phyloP scores from a whole-genome alignment of 2,797 vertebrate genomes.

The Spheniscus humboldti region DNA sequence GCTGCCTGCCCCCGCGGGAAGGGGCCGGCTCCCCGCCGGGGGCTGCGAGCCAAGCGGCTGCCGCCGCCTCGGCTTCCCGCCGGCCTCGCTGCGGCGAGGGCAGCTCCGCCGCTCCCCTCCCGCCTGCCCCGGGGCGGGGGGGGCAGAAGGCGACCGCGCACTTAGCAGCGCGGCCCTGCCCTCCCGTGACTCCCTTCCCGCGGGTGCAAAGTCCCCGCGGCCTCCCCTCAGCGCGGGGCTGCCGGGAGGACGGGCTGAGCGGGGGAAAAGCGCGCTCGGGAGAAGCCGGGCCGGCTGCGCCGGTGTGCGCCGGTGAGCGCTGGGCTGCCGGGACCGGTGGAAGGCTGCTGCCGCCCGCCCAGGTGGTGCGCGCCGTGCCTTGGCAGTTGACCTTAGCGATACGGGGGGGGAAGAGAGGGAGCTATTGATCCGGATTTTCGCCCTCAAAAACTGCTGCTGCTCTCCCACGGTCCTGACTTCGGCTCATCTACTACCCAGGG shows the following conservation, averaged over 20 bases:
- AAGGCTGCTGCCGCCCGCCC: neutral
- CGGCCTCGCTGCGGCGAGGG: neutral
- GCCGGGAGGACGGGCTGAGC: neutral
- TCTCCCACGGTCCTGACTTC: neutral
- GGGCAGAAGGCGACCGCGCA: neutral
- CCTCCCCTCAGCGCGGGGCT: neutral
- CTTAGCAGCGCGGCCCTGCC: neutral
- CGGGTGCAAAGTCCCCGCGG: neutral
- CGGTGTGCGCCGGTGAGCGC: neutral
- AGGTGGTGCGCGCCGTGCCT: neutral
- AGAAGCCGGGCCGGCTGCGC: neutral
- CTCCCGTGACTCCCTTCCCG: neutral
- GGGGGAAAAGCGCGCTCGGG: neutral
- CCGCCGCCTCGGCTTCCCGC: neutral
- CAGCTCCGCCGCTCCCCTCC: neutral
- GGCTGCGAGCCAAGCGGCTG: neutral
- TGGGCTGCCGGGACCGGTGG: neutral
- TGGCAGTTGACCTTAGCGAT: neutral
- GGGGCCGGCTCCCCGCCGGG: neutral
- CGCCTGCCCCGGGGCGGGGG: neutral
- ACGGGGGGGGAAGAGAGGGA: neutral
- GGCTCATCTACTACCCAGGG: neutral
- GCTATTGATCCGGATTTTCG: neutral
- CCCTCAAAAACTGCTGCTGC: neutral
- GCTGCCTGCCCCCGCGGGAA: neutral